Percentiles rank a stretch among this genome's conserved stretches.
Evolutionary conservation across 2,888 invertebrate genomes (phyloP).

Genomic region (Drosophila borborema): DNA sequence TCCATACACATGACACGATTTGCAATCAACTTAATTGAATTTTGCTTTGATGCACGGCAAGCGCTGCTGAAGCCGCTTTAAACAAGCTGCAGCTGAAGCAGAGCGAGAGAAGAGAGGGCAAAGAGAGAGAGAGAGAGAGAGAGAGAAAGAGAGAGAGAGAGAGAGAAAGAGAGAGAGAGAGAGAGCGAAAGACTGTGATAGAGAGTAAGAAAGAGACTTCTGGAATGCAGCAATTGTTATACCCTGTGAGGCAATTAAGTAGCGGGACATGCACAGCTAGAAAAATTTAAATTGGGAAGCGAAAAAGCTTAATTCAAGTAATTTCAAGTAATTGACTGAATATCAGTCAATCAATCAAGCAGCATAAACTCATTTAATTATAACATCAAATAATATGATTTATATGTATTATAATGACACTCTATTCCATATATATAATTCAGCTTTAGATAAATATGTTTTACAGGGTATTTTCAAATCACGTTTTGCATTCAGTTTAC

Average conservation of each 20-base stretch:
- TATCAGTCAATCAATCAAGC: background rate
- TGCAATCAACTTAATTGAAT: slow-evolving; percentile 80
- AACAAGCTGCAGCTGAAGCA: slow-evolving; percentile 16
- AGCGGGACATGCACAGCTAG: background rate
- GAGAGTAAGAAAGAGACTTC: slow-evolving; percentile 10
- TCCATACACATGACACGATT: slow-evolving; percentile 51
- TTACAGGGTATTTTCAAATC: slow-evolving; percentile 22
- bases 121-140: background rate
- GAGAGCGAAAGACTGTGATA: background rate
- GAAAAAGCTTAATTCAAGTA: background rate
- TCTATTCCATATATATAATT: background rate
- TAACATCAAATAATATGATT: background rate
- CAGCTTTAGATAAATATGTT: background rate
- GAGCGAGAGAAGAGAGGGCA: background rate
- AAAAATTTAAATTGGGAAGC: background rate
- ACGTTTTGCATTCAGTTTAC: background rate
- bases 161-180: background rate
- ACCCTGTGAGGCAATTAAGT: background rate
- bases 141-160: slow-evolving; percentile 6
- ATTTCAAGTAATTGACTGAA: background rate
- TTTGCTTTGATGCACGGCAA: slow-evolving; percentile 70
- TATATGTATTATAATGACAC: background rate
- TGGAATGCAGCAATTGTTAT: slow-evolving; percentile 33
- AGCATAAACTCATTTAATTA: too few species aligned
- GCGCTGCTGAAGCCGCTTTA: slow-evolving; percentile 35